phyloP scores from a whole-genome alignment of 1,140 invertebrate genomes.

The Phocides pigmalion region DNA sequence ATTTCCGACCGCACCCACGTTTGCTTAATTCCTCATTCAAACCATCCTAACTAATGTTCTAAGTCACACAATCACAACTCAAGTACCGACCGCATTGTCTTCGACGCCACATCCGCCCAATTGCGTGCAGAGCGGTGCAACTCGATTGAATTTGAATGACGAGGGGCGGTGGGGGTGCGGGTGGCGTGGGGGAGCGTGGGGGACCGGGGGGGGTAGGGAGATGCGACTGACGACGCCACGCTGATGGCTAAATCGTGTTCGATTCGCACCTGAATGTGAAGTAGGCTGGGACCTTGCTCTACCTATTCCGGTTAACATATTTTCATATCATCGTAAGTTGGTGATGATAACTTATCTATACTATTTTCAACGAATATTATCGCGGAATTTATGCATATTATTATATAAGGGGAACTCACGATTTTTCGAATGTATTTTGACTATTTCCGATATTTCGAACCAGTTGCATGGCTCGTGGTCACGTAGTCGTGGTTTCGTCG shows the following conservation, averaged over 20 bases:
- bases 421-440: too few species aligned
- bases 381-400: too few species aligned
- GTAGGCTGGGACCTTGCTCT: conserved; percentile 45
- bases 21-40: background rate
- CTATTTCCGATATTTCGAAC: too few species aligned
- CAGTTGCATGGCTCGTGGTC: too few species aligned
- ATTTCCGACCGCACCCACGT: too few species aligned
- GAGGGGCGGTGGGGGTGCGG: conserved; percentile 42
- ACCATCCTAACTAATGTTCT: background rate
- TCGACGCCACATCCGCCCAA: conserved; percentile 52
- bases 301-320: conserved; percentile 42
- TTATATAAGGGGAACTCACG: too few species aligned
- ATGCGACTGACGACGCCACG: conserved; percentile 57
- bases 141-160: conserved; percentile 70
- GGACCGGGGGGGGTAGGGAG: conserved; percentile 30
- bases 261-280: conserved; percentile 67
- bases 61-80: conserved; percentile 10
- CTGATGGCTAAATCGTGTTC: conserved; percentile 81
- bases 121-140: conserved; percentile 60
- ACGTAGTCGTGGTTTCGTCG: too few species aligned
- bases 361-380: too few species aligned
- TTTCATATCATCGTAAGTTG: too few species aligned
- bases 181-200: conserved; percentile 7
- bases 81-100: conserved; percentile 38
- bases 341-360: too few species aligned